Evolutionary conservation across 2,888 invertebrate species (phyloP).

Genomic region (Drosophila incognita): DNA sequence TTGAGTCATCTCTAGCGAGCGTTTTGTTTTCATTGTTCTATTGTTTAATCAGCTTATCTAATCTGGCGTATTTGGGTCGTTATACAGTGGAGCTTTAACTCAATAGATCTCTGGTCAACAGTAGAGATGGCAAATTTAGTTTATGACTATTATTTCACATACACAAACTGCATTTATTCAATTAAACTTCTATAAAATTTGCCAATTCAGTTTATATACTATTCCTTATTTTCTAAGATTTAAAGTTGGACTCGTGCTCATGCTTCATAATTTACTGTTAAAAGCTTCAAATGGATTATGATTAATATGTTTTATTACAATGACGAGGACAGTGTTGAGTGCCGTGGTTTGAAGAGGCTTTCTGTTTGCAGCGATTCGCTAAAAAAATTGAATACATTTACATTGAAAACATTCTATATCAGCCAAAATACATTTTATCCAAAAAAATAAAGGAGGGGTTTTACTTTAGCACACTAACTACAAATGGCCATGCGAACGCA

Average conservation of each 20-base stretch:
- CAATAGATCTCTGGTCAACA: conserved; percentile 6
- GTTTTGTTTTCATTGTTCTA: conserved; percentile 43
- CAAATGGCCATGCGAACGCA: conserved; percentile 58
- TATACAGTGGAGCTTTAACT: conserved; percentile 9
- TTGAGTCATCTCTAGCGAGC: conserved; percentile 55
- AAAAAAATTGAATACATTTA: conserved; percentile 28
- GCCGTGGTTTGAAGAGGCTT: conserved; percentile 12
- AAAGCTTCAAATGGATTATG: not conserved
- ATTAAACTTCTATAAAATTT: not conserved
- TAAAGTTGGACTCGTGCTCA: conserved; percentile 2
- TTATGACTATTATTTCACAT: not conserved
- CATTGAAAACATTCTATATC: conserved; percentile 56
- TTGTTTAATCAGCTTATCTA: conserved; percentile 75
- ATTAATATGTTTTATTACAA: conserved; percentile 1
- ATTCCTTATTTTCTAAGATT: not conserved
- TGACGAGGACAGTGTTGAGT: conserved; percentile 23
- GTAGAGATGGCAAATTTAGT: not conserved
- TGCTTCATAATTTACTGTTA: conserved; percentile 10
- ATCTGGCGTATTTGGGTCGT: conserved; percentile 59
- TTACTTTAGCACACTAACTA: conserved; percentile 33
- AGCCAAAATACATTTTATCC: conserved; percentile 53
- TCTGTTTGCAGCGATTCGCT: conserved; percentile 8
- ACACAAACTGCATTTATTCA: not conserved
- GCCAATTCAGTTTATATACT: not conserved
- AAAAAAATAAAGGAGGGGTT: conserved; percentile 14